A percentile compares a stretch with the other conserved stretches of the same genome.
Evolutionary conservation across 1,140 invertebrate genomes (phyloP).

Genomic region (Brachionus manjavacas): DNA sequence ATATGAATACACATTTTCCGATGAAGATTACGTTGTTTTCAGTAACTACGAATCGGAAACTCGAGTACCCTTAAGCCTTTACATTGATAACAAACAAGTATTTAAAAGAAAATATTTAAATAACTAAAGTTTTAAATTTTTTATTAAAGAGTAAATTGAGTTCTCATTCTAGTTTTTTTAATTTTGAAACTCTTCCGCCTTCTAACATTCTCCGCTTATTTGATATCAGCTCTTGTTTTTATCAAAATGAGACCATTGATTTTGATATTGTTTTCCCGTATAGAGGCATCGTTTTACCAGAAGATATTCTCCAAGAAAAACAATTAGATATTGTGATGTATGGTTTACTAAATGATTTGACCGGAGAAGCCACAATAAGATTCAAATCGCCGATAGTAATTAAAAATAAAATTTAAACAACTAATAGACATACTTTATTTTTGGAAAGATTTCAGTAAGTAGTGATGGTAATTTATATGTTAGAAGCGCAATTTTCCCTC

Average conservation of each 20-base stretch:
- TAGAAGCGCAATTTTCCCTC: background rate
- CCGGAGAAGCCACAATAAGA: background rate
- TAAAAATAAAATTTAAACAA: too few species aligned
- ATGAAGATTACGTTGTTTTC: background rate
- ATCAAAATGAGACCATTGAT: background rate
- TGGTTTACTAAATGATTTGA: background rate
- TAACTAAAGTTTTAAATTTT: background rate
- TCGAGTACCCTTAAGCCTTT: slow-evolving; percentile 17
- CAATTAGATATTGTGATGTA: background rate
- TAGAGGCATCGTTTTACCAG: background rate
- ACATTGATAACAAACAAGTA: background rate
- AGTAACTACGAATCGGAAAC: background rate
- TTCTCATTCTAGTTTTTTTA: slow-evolving; percentile 40
- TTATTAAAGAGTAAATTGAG: background rate
- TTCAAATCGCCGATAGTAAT: background rate
- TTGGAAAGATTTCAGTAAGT: background rate
- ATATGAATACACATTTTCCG: slow-evolving; percentile 39
- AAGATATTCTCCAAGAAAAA: background rate
- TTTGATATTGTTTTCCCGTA: slow-evolving; percentile 32
- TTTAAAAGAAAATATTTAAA: background rate
- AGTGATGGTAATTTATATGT: slow-evolving; percentile 17
- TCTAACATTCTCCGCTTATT: background rate
- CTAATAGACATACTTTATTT: background rate
- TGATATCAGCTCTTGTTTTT: slow-evolving; percentile 5
- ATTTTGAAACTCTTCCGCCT: background rate